Conservation (phyloP, 92 coral and sea anemone genomes). For the Parazoanthus darwini region DNA sequence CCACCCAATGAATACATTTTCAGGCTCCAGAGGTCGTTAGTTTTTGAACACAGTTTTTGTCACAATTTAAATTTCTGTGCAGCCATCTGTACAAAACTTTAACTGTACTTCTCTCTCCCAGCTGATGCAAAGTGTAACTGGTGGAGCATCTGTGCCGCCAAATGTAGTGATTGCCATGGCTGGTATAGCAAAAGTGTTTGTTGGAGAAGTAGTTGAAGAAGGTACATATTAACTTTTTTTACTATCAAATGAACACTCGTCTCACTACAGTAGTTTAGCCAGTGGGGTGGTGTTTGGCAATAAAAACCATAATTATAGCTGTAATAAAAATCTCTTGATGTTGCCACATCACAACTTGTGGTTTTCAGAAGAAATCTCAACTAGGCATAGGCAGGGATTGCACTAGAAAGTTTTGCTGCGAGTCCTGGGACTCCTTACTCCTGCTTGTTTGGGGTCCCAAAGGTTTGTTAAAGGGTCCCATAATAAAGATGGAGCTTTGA, state of each 20-base stretch:
- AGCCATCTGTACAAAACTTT: neutral
- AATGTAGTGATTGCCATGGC: slow-evolving; percentile 99
- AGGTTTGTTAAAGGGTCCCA: too few relatives aligned
- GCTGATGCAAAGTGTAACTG: slow-evolving; percentile 98
- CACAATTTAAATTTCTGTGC: neutral
- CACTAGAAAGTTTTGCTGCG: too few relatives aligned
- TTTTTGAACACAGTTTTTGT: neutral
- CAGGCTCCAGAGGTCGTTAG: too few relatives aligned
- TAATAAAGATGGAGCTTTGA: too few relatives aligned
- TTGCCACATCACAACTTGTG: neutral
- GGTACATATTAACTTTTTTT: slow-evolving; percentile 31
- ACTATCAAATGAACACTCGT: neutral
- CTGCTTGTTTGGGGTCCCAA: too few relatives aligned
- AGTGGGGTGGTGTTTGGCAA: neutral
- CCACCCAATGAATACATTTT: too few relatives aligned
- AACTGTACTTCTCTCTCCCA: neutral
- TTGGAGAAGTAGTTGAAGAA: slow-evolving; percentile 98
- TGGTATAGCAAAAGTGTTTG: slow-evolving; percentile 97
- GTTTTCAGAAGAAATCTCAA: too few relatives aligned
- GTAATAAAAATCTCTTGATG: neutral
- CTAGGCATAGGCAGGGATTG: too few relatives aligned
- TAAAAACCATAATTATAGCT: neutral
- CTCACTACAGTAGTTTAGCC: neutral
- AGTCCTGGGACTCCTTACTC: too few relatives aligned
- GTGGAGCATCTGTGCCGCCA: slow-evolving; percentile 97